Percentiles rank a stretch among this genome's conserved stretches.
These are phyloP conservation scores for Gortyna flavago DNA, from an alignment of 2,888 invertebrate genomes.

Conservation along the genomic window DNA sequence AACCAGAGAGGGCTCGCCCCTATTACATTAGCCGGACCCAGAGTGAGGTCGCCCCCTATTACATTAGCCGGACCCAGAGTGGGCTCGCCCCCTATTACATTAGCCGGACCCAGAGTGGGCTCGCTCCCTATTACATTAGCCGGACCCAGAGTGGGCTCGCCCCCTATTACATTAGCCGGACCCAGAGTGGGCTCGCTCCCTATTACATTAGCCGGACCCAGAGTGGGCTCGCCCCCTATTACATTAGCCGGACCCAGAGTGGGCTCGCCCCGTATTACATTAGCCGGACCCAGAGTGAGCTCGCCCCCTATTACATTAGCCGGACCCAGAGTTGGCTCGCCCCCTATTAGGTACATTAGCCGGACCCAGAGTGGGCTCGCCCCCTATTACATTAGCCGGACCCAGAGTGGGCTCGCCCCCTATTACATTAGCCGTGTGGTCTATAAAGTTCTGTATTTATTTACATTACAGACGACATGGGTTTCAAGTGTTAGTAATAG, in stretches of 20 bases:
- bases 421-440: no score
- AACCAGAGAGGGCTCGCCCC: neutral
- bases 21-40: no score
- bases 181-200: neutral
- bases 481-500: neutral
- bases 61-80: neutral
- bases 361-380: neutral
- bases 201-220: neutral
- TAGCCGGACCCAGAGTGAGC: neutral
- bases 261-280: neutral
- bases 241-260: no score
- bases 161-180: no score
- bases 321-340: no score
- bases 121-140: neutral
- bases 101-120: no score
- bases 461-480: neutral
- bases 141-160: neutral
- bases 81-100: no score
- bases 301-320: no score
- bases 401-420: neutral
- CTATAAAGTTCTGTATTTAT: neutral
- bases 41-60: neutral
- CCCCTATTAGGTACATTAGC: neutral
- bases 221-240: no score
- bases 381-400: no score